phyloP scores from a whole-genome alignment of 2,113 vertebrate species.

The Ameiurus melas region DNA sequence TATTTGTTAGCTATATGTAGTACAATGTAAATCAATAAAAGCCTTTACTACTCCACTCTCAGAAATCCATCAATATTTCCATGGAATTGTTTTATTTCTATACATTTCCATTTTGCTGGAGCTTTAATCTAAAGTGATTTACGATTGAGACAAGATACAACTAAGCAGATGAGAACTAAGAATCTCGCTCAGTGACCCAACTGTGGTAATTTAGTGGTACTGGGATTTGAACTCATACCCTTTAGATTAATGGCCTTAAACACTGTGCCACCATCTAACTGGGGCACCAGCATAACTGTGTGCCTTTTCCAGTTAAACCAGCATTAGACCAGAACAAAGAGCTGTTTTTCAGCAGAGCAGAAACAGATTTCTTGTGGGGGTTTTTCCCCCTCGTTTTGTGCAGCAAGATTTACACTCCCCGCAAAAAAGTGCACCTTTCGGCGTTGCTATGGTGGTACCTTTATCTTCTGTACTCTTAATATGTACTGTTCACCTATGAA shows the following conservation, averaged over 20 bases:
- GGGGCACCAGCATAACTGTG: not conserved
- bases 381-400: not conserved
- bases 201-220: not conserved
- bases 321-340: too few relatives aligned
- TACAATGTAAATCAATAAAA: too few relatives aligned
- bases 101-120: not conserved
- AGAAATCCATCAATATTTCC: not conserved
- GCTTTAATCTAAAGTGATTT: not conserved
- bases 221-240: not conserved
- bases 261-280: not conserved
- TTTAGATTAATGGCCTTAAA: not conserved
- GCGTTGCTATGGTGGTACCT: not conserved
- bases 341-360: too few relatives aligned
- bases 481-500: not conserved
- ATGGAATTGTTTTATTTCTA: not conserved
- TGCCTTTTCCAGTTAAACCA: too few relatives aligned
- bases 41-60: not conserved
- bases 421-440: not conserved
- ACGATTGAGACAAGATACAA: not conserved
- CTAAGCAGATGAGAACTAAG: not conserved
- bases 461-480: not conserved
- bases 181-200: not conserved
- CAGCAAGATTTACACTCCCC: not conserved
- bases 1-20: not conserved
- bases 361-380: too few relatives aligned